Evolutionary conservation across 2,113 vertebrate species (phyloP).

Genomic region (Bathybates hornii): DNA sequence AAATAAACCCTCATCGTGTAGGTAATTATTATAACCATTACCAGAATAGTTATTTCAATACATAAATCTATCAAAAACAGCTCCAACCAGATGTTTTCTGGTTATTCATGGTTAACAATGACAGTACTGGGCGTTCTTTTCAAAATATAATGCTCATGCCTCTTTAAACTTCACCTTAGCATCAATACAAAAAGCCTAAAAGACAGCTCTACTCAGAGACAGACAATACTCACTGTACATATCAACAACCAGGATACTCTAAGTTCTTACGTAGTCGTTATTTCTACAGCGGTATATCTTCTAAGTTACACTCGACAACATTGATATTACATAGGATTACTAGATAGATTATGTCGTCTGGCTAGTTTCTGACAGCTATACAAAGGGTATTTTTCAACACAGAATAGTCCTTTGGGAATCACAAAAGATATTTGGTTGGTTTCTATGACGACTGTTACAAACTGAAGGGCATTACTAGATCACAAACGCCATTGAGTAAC

Average conservation of each 20-base stretch:
- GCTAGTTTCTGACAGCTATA: conserved; percentile 48
- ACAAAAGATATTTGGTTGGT: conserved; percentile 46
- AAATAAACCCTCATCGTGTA: neutral
- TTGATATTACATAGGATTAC: conserved; percentile 46
- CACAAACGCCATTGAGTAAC: conserved; percentile 32
- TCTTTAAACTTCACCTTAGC: conserved; percentile 19
- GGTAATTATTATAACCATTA: neutral
- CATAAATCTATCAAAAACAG: conserved; percentile 15
- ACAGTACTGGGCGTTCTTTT: conserved; percentile 1
- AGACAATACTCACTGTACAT: conserved; percentile 60
- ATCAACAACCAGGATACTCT: conserved; percentile 45
- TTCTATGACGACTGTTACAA: conserved; percentile 36
- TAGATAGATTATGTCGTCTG: conserved; percentile 27
- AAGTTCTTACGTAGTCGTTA: conserved; percentile 15
- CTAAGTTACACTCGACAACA: conserved; percentile 63
- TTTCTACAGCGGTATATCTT: conserved; percentile 43
- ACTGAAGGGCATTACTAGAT: conserved; percentile 28
- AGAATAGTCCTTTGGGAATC: conserved; percentile 35
- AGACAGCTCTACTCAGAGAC: conserved; percentile 38
- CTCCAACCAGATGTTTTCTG: conserved; percentile 20
- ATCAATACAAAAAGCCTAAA: conserved; percentile 42
- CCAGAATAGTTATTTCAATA: conserved; percentile 7
- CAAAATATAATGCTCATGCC: conserved; percentile 27
- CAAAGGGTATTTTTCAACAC: conserved; percentile 32
- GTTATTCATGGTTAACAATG: neutral